Evolutionary conservation across 2,888 invertebrate species (phyloP), one percentile per base, ranked within the genome.

Genomic region (Dasysyrphus tricinctus): DNA sequence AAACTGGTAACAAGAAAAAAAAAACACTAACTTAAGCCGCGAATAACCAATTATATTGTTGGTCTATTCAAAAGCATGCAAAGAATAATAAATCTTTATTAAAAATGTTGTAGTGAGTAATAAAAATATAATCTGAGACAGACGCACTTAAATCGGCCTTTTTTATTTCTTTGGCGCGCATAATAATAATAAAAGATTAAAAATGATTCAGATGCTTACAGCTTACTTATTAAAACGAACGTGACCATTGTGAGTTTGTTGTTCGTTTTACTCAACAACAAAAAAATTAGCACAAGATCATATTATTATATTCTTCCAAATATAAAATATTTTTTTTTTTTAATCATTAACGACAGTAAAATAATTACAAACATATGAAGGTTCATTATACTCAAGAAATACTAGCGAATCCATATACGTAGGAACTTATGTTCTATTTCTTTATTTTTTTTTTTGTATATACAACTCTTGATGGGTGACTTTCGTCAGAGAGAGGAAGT

Each of bases 261-360:
- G 42, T 16, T 57, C 39, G 34, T 44, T 49, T 56, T 51, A 47
- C 39, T 34, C 11, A 65, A 56, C 39, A 32, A 24, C 1, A 65
- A 72, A 73, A 42, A 67, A 73, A 80, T 80, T 74, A 49, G 67
- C 73, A 74, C 49, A 69, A 69, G 67, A 69, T 29, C 59, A 42
- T 32, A 32, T 42, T 39, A 39, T 39, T 11, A 39, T 39, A 39
- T 51, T 51, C 19, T 51, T 24, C 19, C 12, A 51, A 51, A 51
- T 51, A 34, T 19, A 14, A 37, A 39, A 19, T 61, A 19, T 9
- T 19, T 34, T 34, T 37, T 37, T 24, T 39, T 61, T 61, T 61
- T 37, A 72, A 72, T 47, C 57, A 44, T 57, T 61, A 39, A 59
- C 37, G 59, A 37, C 6, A 51, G 47, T 34, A 54, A 54, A 54